Base-by-base conservation (phyloP, 2,113 vertebrate species). In the Paraplagusia blochii region DNA sequence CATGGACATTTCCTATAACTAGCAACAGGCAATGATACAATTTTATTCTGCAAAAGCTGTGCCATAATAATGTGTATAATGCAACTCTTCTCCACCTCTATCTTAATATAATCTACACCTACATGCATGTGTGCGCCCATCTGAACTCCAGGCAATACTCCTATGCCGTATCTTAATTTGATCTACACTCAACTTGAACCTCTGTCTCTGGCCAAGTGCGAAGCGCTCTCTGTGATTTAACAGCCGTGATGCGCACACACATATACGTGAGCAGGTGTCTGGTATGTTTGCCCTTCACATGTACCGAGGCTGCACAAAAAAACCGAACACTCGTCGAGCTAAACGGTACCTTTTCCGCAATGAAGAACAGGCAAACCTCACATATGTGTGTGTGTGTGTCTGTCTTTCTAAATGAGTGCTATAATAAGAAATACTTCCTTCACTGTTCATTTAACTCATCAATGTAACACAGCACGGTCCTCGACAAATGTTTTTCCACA, bases 61-160 rank as follows among this genome's bases (percentile, higher is more conserved):
- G n/a, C n/a, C n/a, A 49, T 58, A 35, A n/a, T 9, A 6, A 38
- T 39, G 57, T 58, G 58, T 62, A 72, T 71, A 76, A 73, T 74
- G 67, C 75, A 66, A 61, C 69, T 65, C 44, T 57, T 44, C 44
- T 6, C 5, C 34, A 6, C 66, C 68, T n/a, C 44, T 77, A 84
- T 85, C 83, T 84, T 85, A 81, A 87, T 88, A 82, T 82, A 73
- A 85, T 85, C 86, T 85, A 79, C 75, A 82, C 74, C 68, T 79
- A 75, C 66, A 76, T 66, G 74, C 69, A 80, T 67, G 63, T 17
- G 17, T 66, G 53, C 65, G 75, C 65, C 55, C 74, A 66, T 74
- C 53, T 53, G 77, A 72, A 77, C 77, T 66, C 53, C 39, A 77
- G 68, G 75, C 72, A 52, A 55, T 50, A 69, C 72, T 60, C 47